A percentile compares a stretch with the other conserved stretches of the same genome.
Evolutionary conservation across 2,888 invertebrate species (phyloP).

Genomic region (Subacronicta megacephala): DNA sequence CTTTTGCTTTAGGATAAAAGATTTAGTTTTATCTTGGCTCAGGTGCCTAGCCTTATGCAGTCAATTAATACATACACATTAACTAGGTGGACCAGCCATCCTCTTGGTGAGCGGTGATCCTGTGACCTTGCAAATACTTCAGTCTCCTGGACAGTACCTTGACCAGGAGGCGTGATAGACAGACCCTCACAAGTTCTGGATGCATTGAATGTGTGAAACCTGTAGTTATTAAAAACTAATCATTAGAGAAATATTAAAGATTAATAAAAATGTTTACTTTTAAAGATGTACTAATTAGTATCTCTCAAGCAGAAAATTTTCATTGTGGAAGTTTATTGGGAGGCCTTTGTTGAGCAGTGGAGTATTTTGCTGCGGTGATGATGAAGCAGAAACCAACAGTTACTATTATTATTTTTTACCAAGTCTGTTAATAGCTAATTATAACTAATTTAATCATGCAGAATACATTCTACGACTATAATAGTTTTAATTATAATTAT

Average conservation of each 20-base stretch:
- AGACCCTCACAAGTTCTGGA: slow-evolving; percentile 93
- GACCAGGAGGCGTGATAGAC: slow-evolving; percentile 85
- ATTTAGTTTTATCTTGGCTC: background rate
- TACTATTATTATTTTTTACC: too few relatives aligned
- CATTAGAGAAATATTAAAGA: background rate
- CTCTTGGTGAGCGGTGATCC: slow-evolving; percentile 96
- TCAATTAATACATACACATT: slow-evolving; percentile 90
- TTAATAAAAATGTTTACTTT: too few relatives aligned
- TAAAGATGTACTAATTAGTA: too few relatives aligned
- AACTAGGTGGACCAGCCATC: slow-evolving; percentile 98
- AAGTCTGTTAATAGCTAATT: too few relatives aligned
- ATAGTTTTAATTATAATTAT: slow-evolving; percentile 7
- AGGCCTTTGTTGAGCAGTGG: too few relatives aligned
- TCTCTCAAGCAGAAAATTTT: too few relatives aligned
- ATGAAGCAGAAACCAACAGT: too few relatives aligned
- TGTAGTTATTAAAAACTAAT: slow-evolving; percentile 66
- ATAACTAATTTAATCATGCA: too few relatives aligned
- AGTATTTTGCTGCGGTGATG: too few relatives aligned
- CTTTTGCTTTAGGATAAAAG: background rate
- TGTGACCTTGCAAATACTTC: slow-evolving; percentile 92
- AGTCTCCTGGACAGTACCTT: slow-evolving; percentile 79
- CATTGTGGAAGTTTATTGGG: too few relatives aligned
- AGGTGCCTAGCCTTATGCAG: background rate
- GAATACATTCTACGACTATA: too few relatives aligned
- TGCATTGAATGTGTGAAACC: slow-evolving; percentile 96